phyloP scores from a whole-genome alignment of 2,797 vertebrate species.

The Crypturellus tataupa region DNA sequence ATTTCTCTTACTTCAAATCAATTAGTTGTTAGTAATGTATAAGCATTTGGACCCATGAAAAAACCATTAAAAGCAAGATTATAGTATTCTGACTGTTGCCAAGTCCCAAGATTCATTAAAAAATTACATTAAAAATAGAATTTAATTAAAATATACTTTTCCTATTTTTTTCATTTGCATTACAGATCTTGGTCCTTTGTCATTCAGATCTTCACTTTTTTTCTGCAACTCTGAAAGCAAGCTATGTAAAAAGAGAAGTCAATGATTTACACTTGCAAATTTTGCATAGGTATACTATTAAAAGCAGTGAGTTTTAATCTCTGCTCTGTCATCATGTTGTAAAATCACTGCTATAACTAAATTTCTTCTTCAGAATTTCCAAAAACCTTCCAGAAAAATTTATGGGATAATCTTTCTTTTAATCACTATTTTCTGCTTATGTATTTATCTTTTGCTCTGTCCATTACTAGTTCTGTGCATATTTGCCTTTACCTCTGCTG shows the following conservation, averaged over 20 bases:
- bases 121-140: neutral
- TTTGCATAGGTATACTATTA: neutral
- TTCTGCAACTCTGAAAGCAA: neutral
- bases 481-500: constrained; percentile 21
- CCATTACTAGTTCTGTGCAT: neutral
- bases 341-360: neutral
- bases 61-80: neutral
- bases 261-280: neutral
- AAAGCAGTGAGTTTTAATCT: neutral
- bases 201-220: neutral
- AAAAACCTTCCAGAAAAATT: neutral
- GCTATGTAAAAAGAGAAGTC: neutral
- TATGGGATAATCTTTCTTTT: constrained; percentile 15
- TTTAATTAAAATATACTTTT: neutral
- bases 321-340: neutral
- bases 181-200: neutral
- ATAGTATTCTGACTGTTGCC: neutral
- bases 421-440: neutral
- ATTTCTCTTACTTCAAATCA: neutral
- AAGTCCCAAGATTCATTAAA: neutral
- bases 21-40: neutral
- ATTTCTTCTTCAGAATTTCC: neutral
- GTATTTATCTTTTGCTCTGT: neutral
- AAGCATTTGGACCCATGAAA: neutral
- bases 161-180: neutral